Percentiles rank a stretch among this genome's conserved stretches.
Conservation (phyloP, 2,888 invertebrate genomes). For the Leptopilina myrica region DNA sequence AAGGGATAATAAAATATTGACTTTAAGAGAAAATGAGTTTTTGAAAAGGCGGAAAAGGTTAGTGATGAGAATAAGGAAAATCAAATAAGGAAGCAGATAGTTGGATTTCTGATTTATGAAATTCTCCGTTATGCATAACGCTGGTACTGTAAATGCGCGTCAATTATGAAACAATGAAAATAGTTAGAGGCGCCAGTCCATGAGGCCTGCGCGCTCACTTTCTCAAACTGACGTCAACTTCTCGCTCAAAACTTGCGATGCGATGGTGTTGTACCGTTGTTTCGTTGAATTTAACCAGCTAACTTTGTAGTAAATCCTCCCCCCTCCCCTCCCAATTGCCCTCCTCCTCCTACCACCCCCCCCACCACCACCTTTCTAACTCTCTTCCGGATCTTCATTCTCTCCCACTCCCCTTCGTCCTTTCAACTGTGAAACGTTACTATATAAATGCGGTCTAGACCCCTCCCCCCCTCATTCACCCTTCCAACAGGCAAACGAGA, state of each 20-base stretch:
- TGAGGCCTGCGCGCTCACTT: constrained; percentile 60
- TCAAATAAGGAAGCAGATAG: constrained; percentile 1
- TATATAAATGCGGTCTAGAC: constrained; percentile 4
- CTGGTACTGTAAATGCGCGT: constrained; percentile 70
- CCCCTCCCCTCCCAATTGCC: too few species aligned
- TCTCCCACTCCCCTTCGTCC: constrained; percentile 32
- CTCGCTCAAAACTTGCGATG: constrained; percentile 65
- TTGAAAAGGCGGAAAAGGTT: too few species aligned
- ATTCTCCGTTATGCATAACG: constrained; percentile 61
- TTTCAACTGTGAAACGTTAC: constrained; percentile 31
- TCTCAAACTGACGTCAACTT: constrained; percentile 70
- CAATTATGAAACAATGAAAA: constrained; percentile 75
- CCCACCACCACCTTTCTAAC: constrained; percentile 46
- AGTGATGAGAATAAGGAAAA: constrained; percentile 14
- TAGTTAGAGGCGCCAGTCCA: constrained; percentile 65
- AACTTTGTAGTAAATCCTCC: constrained; percentile 69
- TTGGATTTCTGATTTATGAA: constrained; percentile 26
- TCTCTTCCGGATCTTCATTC: constrained; percentile 18
- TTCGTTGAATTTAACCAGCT: constrained; percentile 72
- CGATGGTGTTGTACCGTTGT: constrained; percentile 62
- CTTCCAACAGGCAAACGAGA: background rate
- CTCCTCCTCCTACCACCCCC: constrained; percentile 16
- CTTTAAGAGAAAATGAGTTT: background rate
- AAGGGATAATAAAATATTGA: background rate
- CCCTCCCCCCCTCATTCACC: background rate